These are phyloP conservation scores for Neofelis nebulosa DNA, from an alignment of 2,113 vertebrate species.

Conservation along the genomic window DNA sequence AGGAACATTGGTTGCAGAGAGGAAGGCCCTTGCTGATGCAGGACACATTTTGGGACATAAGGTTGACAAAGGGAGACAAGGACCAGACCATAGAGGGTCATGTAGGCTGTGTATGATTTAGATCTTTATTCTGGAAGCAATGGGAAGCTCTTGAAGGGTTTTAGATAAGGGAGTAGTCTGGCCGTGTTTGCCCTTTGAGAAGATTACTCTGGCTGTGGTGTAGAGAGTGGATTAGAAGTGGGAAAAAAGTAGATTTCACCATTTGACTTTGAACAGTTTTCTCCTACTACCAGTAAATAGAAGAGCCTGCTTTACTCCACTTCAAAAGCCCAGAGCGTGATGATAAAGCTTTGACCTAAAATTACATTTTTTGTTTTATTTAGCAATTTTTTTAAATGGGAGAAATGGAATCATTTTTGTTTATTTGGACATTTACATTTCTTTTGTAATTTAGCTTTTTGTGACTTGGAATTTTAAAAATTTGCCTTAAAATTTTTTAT, in stretches of 20 bases:
- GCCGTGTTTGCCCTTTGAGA: background rate
- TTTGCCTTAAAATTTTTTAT: background rate
- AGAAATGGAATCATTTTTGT: background rate
- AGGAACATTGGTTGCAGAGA: background rate
- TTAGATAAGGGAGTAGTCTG: background rate
- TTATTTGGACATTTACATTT: background rate
- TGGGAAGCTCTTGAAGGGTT: background rate
- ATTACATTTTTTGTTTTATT: background rate
- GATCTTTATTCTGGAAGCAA: background rate
- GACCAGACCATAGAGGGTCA: background rate
- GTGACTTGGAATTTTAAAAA: background rate
- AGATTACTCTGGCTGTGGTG: background rate
- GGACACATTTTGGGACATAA: background rate
- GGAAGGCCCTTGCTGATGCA: background rate
- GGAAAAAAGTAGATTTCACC: background rate
- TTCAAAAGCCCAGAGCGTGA: background rate
- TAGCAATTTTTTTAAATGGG: background rate
- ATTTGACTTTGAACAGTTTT: background rate
- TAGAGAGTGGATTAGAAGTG: background rate
- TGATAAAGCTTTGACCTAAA: background rate
- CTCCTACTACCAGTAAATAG: background rate
- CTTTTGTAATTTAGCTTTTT: slow-evolving; percentile 1
- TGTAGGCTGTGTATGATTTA: background rate
- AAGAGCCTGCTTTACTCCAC: background rate
- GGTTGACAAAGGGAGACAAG: background rate